phyloP scores from a whole-genome alignment of 1,140 invertebrate genomes.

The Anoplophora glabripennis region DNA sequence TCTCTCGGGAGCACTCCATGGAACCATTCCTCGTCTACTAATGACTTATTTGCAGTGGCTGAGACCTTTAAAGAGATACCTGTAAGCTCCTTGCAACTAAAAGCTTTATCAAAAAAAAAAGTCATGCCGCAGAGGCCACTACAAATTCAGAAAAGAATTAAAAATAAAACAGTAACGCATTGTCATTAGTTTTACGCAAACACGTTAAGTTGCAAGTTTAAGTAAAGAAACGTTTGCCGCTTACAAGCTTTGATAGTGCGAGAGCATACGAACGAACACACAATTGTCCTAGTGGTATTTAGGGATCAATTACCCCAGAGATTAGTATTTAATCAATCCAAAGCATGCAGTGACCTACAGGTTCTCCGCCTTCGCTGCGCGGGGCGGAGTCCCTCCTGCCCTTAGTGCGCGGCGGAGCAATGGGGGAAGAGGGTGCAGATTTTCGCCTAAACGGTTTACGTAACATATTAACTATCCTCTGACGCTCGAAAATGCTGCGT shows the following conservation, averaged over 20 bases:
- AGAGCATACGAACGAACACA: background rate
- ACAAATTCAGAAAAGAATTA: too few relatives aligned
- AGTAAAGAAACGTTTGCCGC: background rate
- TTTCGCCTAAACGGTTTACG: constrained; percentile 64
- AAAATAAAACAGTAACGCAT: too few relatives aligned
- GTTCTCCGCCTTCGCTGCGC: constrained; percentile 44
- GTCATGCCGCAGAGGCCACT: too few relatives aligned
- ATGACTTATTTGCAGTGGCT: constrained; percentile 53
- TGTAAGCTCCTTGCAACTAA: background rate
- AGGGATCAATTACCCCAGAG: background rate
- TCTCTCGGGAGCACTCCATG: constrained; percentile 94
- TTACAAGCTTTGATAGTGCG: background rate
- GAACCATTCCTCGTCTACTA: constrained; percentile 94
- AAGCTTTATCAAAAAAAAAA: background rate
- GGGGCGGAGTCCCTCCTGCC: constrained; percentile 51
- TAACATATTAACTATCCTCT: constrained; percentile 56
- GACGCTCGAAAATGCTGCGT: constrained; percentile 34
- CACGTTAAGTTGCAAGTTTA: too few relatives aligned
- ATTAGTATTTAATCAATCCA: background rate
- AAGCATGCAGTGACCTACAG: constrained; percentile 37
- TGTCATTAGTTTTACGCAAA: too few relatives aligned
- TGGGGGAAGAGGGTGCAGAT: constrained; percentile 62
- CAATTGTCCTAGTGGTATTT: background rate
- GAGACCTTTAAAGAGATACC: constrained; percentile 34
- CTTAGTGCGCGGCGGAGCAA: constrained; percentile 51